Conservation (phyloP, 2,888 invertebrate species). For the Tineola bisselliella region DNA sequence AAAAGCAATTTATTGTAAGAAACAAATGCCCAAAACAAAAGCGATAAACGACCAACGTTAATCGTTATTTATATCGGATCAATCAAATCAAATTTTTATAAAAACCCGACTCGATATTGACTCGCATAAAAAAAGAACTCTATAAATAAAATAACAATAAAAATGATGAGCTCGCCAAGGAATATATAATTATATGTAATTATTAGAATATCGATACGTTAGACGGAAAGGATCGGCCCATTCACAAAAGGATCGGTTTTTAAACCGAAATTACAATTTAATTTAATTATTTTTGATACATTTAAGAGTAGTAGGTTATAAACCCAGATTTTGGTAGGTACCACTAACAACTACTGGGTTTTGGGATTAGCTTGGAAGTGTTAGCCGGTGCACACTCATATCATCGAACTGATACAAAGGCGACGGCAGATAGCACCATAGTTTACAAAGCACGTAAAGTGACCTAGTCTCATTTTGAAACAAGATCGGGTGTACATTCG, state of each 20-base stretch:
- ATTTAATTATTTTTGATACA: background rate
- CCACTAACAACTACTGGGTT: too few relatives aligned
- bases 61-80: constrained; percentile 66
- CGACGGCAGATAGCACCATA: too few relatives aligned
- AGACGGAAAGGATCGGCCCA: background rate
- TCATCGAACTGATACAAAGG: too few relatives aligned
- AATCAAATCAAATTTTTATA: constrained; percentile 42
- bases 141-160: constrained; percentile 70
- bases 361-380: too few relatives aligned
- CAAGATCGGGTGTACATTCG: too few relatives aligned
- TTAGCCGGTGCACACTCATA: too few relatives aligned
- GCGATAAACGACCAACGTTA: constrained; percentile 53
- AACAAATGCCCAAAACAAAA: constrained; percentile 47
- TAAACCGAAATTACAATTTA: background rate
- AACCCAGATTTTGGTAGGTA: too few relatives aligned
- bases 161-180: constrained; percentile 62
- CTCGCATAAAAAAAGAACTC: constrained; percentile 53
- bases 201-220: constrained; percentile 37
- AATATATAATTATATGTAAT: constrained; percentile 69
- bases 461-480: too few relatives aligned
- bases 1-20: constrained; percentile 25
- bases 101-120: constrained; percentile 47
- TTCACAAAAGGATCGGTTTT: background rate
- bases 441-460: too few relatives aligned
- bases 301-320: too few relatives aligned